Conservation (phyloP, 2,113 vertebrate species). For the Agapornis roseicollis region DNA sequence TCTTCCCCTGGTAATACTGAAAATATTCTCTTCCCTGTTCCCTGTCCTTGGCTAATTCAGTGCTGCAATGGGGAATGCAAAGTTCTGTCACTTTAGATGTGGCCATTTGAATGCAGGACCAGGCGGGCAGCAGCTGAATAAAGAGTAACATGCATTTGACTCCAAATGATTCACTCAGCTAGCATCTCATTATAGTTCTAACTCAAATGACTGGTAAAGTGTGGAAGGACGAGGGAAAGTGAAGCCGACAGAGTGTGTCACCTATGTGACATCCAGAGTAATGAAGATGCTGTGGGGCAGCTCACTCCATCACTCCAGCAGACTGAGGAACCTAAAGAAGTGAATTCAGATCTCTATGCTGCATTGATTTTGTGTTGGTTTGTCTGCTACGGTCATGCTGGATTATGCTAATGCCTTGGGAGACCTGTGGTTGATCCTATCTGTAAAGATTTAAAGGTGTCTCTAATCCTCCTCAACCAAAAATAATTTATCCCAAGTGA, state of each 20-base stretch:
- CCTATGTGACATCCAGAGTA: background rate
- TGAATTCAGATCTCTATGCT: background rate
- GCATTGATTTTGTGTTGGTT: background rate
- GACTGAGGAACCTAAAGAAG: background rate
- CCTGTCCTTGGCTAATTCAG: background rate
- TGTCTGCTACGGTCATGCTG: background rate
- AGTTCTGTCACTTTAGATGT: slow-evolving; percentile 26
- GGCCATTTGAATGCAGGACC: slow-evolving; percentile 32
- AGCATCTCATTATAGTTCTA: slow-evolving; percentile 14
- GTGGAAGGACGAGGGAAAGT: background rate
- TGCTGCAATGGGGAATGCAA: background rate
- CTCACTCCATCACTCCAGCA: background rate
- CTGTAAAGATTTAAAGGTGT: background rate
- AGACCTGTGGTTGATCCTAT: background rate
- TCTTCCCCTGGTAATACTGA: background rate
- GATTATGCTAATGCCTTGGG: background rate
- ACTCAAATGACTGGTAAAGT: background rate
- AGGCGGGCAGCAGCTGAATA: background rate
- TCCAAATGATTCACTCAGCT: slow-evolving; percentile 22
- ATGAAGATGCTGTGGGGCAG: background rate
- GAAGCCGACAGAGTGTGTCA: background rate
- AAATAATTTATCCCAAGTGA: background rate
- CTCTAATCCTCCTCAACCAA: background rate
- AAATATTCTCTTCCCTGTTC: background rate
- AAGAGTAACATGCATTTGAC: background rate